Base-by-base conservation (phyloP, 2,888 invertebrate genomes). In the Mamestra brassicae region DNA sequence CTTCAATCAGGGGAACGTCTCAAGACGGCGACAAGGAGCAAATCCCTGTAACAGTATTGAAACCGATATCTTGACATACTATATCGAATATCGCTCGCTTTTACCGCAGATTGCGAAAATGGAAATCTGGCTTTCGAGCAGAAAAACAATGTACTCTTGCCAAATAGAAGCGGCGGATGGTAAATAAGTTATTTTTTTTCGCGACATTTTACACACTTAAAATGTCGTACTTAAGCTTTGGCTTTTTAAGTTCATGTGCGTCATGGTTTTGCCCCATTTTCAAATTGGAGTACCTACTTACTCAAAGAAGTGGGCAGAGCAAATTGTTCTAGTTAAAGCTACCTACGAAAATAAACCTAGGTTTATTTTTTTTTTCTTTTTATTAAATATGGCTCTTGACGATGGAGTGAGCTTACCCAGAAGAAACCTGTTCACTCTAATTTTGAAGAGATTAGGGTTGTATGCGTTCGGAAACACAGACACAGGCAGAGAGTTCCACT, bases 61-160 rank as follows among this genome's bases (percentile, higher is more conserved):
- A 91, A 92, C 91, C 89, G 90, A 93, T 92, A 91, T 84, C 84
- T 88, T 89, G 89, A 90, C 89, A 89, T 88, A 86, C 88, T 84
- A 83, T 92, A 92, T 90, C 89, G 89, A 89, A 91, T 93, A 91
- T 90, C 89, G 86, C 84, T 69, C 71, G 90, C 92, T 93, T 93
- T 94, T 91, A 92, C 89, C 92, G 89, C 88, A 90, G 91, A 94
- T 93, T 93, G 93, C 90, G 91, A 92, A 91, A 92, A 92, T 92
- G 91, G 92, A 90, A 90, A 92, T 90, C 89, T 90, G 91, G 89
- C 80, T 89, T 91, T 88, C 87, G 86, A 85, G 82, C 81, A 84
- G 84, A 88, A 89, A 89, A 91, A 91, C 90, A 90, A 90, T 85
- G 81, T 78, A 80, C 78, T 70, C 63, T 79, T 89, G 89, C 89